These are phyloP conservation scores for Nymphalis io DNA, from an alignment of 1,140 invertebrate genomes.

Conservation along the genomic window DNA sequence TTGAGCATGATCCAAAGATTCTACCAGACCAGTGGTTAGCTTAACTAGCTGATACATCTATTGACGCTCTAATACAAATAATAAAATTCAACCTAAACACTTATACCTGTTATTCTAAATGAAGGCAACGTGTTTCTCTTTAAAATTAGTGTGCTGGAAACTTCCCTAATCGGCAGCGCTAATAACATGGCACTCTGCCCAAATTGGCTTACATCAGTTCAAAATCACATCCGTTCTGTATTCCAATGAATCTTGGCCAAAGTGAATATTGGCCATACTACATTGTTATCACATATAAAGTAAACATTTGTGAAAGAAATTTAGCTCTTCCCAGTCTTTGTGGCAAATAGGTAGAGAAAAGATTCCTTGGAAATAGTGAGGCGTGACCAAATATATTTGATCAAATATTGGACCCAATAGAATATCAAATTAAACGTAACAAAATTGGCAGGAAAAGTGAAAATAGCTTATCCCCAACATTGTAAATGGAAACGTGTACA, in stretches of 20 bases:
- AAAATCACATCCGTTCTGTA: background rate
- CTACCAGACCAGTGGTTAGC: no score
- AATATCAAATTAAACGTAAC: background rate
- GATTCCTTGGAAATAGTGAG: background rate
- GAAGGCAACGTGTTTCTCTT: no score
- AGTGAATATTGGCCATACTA: background rate
- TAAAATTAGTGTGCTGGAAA: background rate
- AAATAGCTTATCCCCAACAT: slow-evolving; percentile 11
- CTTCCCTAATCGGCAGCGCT: slow-evolving; percentile 4
- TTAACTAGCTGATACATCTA: no score
- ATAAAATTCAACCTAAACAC: no score
- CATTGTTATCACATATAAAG: no score
- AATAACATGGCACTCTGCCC: slow-evolving; percentile 9
- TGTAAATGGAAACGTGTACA: slow-evolving; percentile 1
- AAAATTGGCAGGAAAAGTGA: slow-evolving; percentile 19
- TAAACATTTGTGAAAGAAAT: background rate
- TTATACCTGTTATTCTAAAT: no score
- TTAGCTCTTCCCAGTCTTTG: background rate
- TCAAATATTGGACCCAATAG: slow-evolving; percentile 7
- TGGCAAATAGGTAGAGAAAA: background rate
- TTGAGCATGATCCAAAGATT: no score
- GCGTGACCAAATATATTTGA: background rate
- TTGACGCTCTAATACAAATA: no score
- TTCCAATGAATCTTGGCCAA: background rate
- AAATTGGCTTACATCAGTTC: background rate